Base-by-base conservation (phyloP, 2,888 invertebrate genomes). In the Chrysodeixis includens region DNA sequence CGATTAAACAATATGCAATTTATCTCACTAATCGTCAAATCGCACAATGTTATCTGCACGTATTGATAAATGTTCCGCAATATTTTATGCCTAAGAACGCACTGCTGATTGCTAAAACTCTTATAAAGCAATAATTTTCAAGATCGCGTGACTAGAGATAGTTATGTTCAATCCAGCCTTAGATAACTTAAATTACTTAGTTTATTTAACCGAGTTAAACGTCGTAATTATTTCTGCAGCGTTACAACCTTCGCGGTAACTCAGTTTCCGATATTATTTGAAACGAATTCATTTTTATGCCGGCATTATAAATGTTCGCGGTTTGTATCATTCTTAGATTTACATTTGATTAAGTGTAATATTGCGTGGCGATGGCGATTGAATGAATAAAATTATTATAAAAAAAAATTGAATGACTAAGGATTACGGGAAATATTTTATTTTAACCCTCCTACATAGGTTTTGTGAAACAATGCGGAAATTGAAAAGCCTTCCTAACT, bases 151-250 rank as follows among this genome's bases (percentile, higher is more conserved):
- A 32, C 53, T 58, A 59, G 20, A 52, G 35, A 66, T 35, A 66
- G 55, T 79, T 79, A 79, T 67, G 64, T 69, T 62, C 30, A 61
- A 70, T 64, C 62, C 56, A 75, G 56, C 61, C 52, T 66, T 69
- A 60, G 46, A 49, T 44, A 64, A 62, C 56, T 66, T 78, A 66
- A 62, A 61, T 51, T 54, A 63, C 64, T 54, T 26, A 46, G 62
- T 62, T 72, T 66, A 66, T 60, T 66, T 71, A 60, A 71, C 18
- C 55, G 52, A 26, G 46, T 68, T 62, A 49, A 46, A 55, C 56
- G 57, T 53, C 30, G 60, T 67, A 30, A 76, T 76, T 71, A 63
- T 63, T 76, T 63, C 18, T 71, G 56, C 67, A 40, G 71, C 65
- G 12, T 53, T 12, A 20, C 62, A 52, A 40, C 76, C 67, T 76